Conservation (phyloP, 2,113 vertebrate genomes). For the Oxyura jamaicensis region DNA sequence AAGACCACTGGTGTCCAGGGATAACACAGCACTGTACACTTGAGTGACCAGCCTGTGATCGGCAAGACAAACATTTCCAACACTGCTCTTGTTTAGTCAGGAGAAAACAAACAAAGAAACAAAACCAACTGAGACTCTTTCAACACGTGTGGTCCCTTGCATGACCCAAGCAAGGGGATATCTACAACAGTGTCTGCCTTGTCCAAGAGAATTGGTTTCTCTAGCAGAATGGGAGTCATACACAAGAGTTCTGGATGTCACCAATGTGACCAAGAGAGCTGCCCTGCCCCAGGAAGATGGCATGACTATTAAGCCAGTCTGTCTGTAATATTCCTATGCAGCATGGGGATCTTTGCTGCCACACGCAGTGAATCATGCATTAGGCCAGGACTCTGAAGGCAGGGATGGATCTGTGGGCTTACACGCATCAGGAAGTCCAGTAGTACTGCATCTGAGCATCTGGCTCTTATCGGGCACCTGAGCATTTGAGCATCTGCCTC, state of each 20-base stretch:
- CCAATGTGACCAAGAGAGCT: background rate
- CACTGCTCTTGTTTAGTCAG: background rate
- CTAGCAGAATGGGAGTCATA: background rate
- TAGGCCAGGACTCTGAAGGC: constrained; percentile 37
- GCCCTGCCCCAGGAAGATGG: background rate
- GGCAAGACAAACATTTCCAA: background rate
- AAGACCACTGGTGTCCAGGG: background rate
- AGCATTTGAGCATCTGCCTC: constrained; percentile 53
- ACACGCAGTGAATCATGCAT: background rate
- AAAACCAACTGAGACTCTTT: background rate
- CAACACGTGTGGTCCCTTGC: background rate
- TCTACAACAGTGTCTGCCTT: background rate
- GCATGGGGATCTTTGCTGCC: background rate
- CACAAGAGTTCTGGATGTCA: background rate
- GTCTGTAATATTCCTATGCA: background rate
- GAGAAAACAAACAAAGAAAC: background rate
- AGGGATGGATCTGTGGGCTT: constrained; percentile 64
- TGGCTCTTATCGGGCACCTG: constrained; percentile 43
- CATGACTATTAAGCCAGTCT: background rate
- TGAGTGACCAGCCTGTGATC: background rate
- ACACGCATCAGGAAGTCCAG: constrained; percentile 55
- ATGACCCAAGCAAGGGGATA: background rate
- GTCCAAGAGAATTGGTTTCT: background rate
- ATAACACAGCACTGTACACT: background rate
- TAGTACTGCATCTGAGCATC: constrained; percentile 40